Conservation (phyloP, 2,888 invertebrate genomes). For the Yponomeuta plumbellus region DNA sequence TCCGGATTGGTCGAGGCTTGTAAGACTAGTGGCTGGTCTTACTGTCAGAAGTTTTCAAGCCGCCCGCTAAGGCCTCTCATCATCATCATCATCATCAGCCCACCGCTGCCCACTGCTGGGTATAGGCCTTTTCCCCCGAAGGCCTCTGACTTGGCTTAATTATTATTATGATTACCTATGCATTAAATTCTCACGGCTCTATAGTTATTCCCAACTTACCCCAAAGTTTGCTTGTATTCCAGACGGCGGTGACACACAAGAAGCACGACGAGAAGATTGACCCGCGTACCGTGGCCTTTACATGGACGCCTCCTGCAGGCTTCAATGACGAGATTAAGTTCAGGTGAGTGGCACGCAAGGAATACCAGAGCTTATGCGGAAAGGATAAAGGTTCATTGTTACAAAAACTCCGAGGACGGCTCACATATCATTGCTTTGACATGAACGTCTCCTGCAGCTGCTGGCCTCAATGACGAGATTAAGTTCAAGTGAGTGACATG, state of each 20-base stretch:
- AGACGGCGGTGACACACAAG: conserved; percentile 84
- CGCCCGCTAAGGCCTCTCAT: too few relatives aligned
- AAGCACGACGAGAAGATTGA: conserved; percentile 76
- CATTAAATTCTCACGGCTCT: too few relatives aligned
- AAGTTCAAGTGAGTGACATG: too few relatives aligned
- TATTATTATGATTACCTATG: too few relatives aligned
- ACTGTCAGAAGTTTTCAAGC: too few relatives aligned
- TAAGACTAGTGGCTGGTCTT: too few relatives aligned
- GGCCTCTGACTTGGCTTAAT: too few relatives aligned
- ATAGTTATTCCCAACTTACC: neutral
- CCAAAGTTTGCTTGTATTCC: conserved; percentile 20
- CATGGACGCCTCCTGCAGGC: conserved; percentile 80
- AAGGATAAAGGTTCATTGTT: too few relatives aligned
- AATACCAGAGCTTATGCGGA: neutral
- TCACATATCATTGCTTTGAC: conserved; percentile 74
- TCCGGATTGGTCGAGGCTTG: too few relatives aligned
- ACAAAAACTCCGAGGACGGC: conserved; percentile 78
- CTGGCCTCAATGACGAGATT: conserved; percentile 9
- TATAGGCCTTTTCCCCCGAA: too few relatives aligned
- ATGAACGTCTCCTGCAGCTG: conserved; percentile 80
- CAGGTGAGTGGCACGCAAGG: conserved; percentile 60
- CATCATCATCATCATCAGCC: too few relatives aligned
- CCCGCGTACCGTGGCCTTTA: conserved; percentile 72
- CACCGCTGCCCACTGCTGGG: too few relatives aligned
- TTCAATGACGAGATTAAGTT: conserved; percentile 79